Evolutionary conservation across 2,113 vertebrate genomes (phyloP), one percentile per base, ranked within the genome.

Genomic region (Onychostruthus taczanowskii): DNA sequence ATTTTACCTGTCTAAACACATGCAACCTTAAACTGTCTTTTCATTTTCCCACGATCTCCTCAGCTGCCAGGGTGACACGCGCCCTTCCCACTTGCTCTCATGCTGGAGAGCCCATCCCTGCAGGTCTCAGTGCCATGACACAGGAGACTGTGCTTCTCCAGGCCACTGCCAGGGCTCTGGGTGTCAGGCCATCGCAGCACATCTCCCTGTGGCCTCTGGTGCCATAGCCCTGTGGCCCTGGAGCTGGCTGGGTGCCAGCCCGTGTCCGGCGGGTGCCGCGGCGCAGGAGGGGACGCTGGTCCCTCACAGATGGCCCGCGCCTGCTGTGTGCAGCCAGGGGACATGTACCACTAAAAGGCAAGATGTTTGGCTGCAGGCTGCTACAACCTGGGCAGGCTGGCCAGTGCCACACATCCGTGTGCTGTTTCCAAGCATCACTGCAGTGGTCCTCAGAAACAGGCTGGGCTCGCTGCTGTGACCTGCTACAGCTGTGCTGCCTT

Each of bases 351-450:
- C 93, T 93, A 89, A 93, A 74, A 24, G 83, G 55, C 72, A 80
- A 59, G 26, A 81, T 93, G 91, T 82, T 44, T 66, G 93, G 87
- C 93, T 94, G 91, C 30, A 86, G 80, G 92, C 93, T 87, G 70
- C 17, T 46, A 16, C 67, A 30, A 0, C 59, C 89, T 59, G 12
- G 30, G 11, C 13, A 4, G 67, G 27, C 70, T 74, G 89, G 87
- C 41, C 9, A 59, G 16, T 33, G 66, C 31, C 81, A 59, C 6
- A 8, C 33, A 22, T 61, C 58, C 13, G 5, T 17, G 35, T 8
- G 2, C 46, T 31, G 39, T 3, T 79, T 52, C 56, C 3, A 4
- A 31, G 84, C 41, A 33, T 41, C 22, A 9, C 64, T 59, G 13
- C 28, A 17, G 56, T 2, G 35, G 19, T 6, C 23, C 86, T 74